Base-by-base conservation (phyloP, 2,888 invertebrate species). In the Apomyelois bistriatella region DNA sequence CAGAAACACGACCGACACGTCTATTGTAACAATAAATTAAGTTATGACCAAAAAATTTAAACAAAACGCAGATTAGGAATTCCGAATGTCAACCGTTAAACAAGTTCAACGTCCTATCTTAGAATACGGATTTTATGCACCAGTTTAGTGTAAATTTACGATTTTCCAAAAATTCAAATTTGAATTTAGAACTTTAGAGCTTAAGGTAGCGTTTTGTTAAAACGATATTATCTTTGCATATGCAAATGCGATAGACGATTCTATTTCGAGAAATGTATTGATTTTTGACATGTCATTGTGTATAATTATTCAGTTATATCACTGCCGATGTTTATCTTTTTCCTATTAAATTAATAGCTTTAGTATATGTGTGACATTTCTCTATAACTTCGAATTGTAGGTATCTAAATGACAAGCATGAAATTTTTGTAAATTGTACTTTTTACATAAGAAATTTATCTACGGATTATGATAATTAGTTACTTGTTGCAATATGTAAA, bases 111-210 rank as follows among this genome's bases (percentile, higher is more conserved):
- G 84, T 59, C 79, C 85, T 70, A 68, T 68, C 59, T 66, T 67
- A 65, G 65, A 68, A 64, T 66, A 61, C 56, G 58, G 62, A 79
- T 85, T 82, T 77, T 82, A 83, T 83, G 88, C 87, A 84, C 85
- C 74, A 86, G 74, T 85, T 87, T 73, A 54, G 64, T 74, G 67
- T 72, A 37, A 37, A 12, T 12, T 37, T n/a, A n/a, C 12, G 2
- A 12, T 12, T 37, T 37, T 37, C 3, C 7, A 9, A 1, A 32
- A 4, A 4, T 32, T 72, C 59, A 60, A 53, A 12, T 7, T 9
- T 50, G 10, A 35, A 42, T 41, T 42, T 35, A n/a, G 6, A 35
- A 17, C 22, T 51, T 35, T 51, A 42, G 16, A 12, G 1, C 0
- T 51, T 42, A 51, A 42, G 51, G 30, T 41, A 10, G 17, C 32